Percentiles rank a stretch among this genome's conserved stretches.
Conservation (phyloP, 2,113 vertebrate genomes). For the Pitta sordida region DNA sequence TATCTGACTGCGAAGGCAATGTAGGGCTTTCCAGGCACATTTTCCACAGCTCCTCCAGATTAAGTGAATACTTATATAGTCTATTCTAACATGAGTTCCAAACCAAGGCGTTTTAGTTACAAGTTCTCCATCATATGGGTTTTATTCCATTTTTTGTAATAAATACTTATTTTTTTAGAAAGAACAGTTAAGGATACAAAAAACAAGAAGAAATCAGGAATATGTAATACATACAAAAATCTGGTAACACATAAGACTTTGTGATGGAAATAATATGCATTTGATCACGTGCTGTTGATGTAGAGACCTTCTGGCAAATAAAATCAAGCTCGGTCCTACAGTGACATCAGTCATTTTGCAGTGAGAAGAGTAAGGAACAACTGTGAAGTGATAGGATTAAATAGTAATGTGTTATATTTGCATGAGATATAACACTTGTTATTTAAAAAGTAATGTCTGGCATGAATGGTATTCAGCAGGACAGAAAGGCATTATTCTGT, state of each 20-base stretch:
- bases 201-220: neutral
- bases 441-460: conserved; percentile 45
- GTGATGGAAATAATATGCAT: neutral
- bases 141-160: neutral
- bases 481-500: neutral
- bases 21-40: neutral
- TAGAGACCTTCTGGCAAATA: neutral
- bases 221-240: neutral
- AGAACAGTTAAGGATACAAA: neutral
- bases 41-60: neutral
- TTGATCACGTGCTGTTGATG: neutral
- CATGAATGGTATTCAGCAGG: neutral
- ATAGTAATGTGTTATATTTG: neutral
- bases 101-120: neutral
- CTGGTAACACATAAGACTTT: neutral
- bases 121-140: neutral
- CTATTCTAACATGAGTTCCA: neutral
- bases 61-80: neutral
- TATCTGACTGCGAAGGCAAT: accelerated
- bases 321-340: neutral
- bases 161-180: neutral
- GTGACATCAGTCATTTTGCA: neutral
- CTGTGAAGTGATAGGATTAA: conserved; percentile 15
- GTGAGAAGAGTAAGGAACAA: conserved; percentile 7
- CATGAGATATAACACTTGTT: conserved; percentile 26